phyloP scores from a whole-genome alignment of 2,888 invertebrate species.

The Lochmaea crataegi region DNA sequence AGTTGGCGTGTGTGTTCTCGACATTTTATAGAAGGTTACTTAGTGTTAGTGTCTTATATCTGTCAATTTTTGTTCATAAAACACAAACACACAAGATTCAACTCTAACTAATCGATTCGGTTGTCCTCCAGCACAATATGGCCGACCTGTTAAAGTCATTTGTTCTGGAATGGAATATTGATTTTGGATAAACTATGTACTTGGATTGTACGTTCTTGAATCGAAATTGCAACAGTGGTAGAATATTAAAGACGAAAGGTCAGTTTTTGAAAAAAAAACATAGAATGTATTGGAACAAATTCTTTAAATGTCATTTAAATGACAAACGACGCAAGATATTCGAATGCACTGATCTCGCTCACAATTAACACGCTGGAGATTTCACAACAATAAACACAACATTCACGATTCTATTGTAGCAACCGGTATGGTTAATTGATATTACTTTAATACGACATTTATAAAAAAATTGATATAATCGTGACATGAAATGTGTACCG shows the following conservation, averaged over 20 bases:
- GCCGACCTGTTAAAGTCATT: too few relatives aligned
- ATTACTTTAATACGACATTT: constrained; percentile 41
- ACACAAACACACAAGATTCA: too few relatives aligned
- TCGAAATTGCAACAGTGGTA: not conserved
- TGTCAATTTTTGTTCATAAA: too few relatives aligned
- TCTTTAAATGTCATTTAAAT: constrained; percentile 29
- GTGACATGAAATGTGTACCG: constrained; percentile 38
- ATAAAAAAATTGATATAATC: constrained; percentile 39
- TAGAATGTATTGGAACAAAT: constrained; percentile 23
- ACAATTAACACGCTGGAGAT: constrained; percentile 46
- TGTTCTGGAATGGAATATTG: too few relatives aligned
- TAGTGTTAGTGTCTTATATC: too few relatives aligned
- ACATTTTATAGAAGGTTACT: too few relatives aligned
- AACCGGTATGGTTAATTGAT: constrained; percentile 47
- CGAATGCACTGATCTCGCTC: constrained; percentile 27
- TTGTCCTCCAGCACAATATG: too few relatives aligned
- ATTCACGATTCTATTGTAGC: constrained; percentile 48
- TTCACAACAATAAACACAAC: constrained; percentile 45
- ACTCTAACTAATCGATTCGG: too few relatives aligned
- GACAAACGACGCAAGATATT: constrained; percentile 29
- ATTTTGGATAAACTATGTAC: too few relatives aligned
- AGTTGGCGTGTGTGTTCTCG: too few relatives aligned
- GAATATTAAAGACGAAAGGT: constrained; percentile 12
- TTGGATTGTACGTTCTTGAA: too few relatives aligned
- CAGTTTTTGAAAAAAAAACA: constrained; percentile 8